A percentile compares a stretch with the other conserved stretches of the same genome.
phyloP scores from a whole-genome alignment of 1,140 invertebrate genomes.

The Leptestheria dahalacensis region DNA sequence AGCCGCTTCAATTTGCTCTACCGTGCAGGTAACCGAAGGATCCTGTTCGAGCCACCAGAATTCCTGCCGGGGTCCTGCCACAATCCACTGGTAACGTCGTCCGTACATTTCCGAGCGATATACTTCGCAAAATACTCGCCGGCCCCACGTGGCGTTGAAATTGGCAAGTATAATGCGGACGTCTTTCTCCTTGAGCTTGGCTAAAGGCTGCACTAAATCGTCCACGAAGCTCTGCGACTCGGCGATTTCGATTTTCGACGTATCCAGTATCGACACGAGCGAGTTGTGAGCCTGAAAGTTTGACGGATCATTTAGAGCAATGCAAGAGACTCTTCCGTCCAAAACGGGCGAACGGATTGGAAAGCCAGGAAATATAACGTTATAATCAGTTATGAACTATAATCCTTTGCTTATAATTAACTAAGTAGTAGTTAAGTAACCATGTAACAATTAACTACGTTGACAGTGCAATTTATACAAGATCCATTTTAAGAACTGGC shows the following conservation, averaged over 20 bases:
- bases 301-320: too few relatives aligned
- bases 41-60: conserved; percentile 54
- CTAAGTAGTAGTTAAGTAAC: too few relatives aligned
- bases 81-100: conserved; percentile 88
- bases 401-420: too few relatives aligned
- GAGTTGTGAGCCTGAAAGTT: conserved; percentile 66
- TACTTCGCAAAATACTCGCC: conserved; percentile 86
- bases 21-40: conserved; percentile 27
- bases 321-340: too few relatives aligned
- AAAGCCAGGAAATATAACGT: too few relatives aligned
- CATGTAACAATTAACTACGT: too few relatives aligned
- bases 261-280: conserved; percentile 74
- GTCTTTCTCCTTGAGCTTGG: conserved; percentile 80
- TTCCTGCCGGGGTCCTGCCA: conserved; percentile 59
- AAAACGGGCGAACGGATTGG: too few relatives aligned
- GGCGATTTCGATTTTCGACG: conserved; percentile 53
- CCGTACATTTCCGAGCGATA: conserved; percentile 54
- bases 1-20: conserved; percentile 57
- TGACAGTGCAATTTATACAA: too few relatives aligned
- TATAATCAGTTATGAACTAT: too few relatives aligned
- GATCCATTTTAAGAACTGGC: too few relatives aligned
- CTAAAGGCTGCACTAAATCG: conserved; percentile 68
- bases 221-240: conserved; percentile 88
- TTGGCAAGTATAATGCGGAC: conserved; percentile 91
- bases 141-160: conserved; percentile 87